phyloP scores from a whole-genome alignment of 2,888 invertebrate species.

The Chorisops tibialis region DNA sequence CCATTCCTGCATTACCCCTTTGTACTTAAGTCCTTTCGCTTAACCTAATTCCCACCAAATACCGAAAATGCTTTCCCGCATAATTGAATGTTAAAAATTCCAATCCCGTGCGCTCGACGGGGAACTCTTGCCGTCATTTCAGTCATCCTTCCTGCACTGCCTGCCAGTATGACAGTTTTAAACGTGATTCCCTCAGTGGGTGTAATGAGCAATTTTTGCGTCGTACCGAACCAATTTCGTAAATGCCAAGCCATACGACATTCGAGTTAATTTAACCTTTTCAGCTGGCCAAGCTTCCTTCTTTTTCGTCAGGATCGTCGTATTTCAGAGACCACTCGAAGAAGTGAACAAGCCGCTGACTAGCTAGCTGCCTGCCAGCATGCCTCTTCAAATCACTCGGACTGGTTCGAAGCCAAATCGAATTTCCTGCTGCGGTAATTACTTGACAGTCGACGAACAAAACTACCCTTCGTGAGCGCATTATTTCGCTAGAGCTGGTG shows the following conservation, averaged over 20 bases:
- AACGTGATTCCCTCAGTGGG: constrained; percentile 22
- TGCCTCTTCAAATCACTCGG: background rate
- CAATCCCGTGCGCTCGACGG: constrained; percentile 18
- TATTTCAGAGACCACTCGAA: background rate
- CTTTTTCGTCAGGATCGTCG: background rate
- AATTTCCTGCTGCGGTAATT: constrained; percentile 33
- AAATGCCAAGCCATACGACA: constrained; percentile 24
- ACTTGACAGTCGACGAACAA: constrained; percentile 28
- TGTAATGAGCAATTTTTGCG: constrained; percentile 33
- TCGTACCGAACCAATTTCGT: constrained; percentile 31
- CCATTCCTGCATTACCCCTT: background rate
- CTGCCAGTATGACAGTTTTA: no score
- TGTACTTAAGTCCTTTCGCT: constrained; percentile 12
- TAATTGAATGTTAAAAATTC: constrained; percentile 34
- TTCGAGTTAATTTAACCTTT: constrained; percentile 32
- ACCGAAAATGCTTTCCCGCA: constrained; percentile 28
- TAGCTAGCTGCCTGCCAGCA: background rate
- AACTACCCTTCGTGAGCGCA: constrained; percentile 28
- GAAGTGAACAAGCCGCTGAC: background rate
- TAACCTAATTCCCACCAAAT: constrained; percentile 30
- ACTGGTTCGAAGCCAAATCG: constrained; percentile 22
- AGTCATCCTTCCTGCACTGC: background rate
- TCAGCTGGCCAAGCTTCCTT: constrained; percentile 5
- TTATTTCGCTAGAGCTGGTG: constrained; percentile 16
- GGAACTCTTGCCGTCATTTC: constrained; percentile 5